Percentiles rank a stretch among this genome's conserved stretches.
Conservation (phyloP, 2,797 vertebrate species). For the Tokudaia muenninki region DNA sequence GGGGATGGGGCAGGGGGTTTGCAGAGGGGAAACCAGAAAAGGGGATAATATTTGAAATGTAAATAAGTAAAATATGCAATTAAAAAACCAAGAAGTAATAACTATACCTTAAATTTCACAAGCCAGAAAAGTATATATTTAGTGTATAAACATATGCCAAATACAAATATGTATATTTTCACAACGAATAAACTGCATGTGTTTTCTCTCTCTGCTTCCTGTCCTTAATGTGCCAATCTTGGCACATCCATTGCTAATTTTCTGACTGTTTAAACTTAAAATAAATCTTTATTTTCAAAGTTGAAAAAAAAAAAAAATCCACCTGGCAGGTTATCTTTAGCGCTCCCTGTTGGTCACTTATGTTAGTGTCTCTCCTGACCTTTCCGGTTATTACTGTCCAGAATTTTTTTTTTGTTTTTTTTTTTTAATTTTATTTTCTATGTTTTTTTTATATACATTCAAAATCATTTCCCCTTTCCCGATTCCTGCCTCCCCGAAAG, state of each 20-base stretch:
- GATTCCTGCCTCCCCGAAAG: too few species aligned
- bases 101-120: neutral
- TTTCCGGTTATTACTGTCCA: neutral
- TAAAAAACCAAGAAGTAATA: neutral
- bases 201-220: slow-evolving; percentile 71
- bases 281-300: slow-evolving; percentile 71
- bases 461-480: too few species aligned
- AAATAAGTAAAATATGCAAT: too few species aligned
- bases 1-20: too few species aligned
- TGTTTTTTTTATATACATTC: too few species aligned
- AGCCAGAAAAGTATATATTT: neutral
- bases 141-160: neutral
- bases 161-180: neutral
- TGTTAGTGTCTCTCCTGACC: neutral
- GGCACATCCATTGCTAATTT: slow-evolving; percentile 75
- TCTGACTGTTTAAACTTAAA: slow-evolving; percentile 69
- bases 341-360: neutral
- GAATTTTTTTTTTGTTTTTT: too few species aligned
- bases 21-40: too few species aligned
- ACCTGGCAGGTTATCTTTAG: neutral
- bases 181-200: neutral
- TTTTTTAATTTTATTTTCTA: too few species aligned
- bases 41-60: too few species aligned
- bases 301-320: neutral
- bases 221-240: slow-evolving; percentile 80